Base-by-base conservation (phyloP, 2,888 invertebrate genomes). In the Maniola hyperantus region DNA sequence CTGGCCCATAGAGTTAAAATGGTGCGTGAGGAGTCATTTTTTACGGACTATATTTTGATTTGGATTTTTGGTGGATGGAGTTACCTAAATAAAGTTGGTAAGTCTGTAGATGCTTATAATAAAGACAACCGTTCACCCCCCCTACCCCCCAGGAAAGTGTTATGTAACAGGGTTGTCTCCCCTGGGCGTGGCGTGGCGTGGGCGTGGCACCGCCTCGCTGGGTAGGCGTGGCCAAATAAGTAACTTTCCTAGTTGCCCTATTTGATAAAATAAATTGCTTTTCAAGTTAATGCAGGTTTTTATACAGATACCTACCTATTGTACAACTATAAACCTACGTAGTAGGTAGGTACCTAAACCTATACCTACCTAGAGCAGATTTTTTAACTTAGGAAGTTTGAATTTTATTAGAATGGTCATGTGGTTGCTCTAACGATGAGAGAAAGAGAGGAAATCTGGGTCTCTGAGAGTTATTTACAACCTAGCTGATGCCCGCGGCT, bases 151-250 rank as follows among this genome's bases (percentile, higher is more conserved):
- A 8, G 48, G 48, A 48, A 18, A 48, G 48, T 48, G 67, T 84
- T 85, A 83, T 76, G 76, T 85, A 84, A 85, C 77, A 71, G 68
- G 71, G 67, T 65, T 64, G 63, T 65, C 64, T 48, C 68, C 61
- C 57, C 58, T 68, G 65, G 75, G 74, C 72, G 76, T 67, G 68
- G 61, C 63, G n/a, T 36, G 11, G 18, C n/a, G 34, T 65, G 64
- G 75, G 74, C 75, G 74, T 73, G 73, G 6, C 36, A 55, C 60
- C 55, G 36, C 59, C 59, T 34, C n/a, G 7, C 42, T 53, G 58
- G 26, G 55, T 70, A 63, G 77, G 77, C 71, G 76, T 73, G 69
- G 70, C 62, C 0, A 26, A 5, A 42, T 46, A 65, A 65, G 64
- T 64, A 66, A 71, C 67, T 69, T 69, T 65, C 44, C 51, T 65